Conservation (phyloP, 2,113 vertebrate genomes). For the Ceyx margarethae region DNA sequence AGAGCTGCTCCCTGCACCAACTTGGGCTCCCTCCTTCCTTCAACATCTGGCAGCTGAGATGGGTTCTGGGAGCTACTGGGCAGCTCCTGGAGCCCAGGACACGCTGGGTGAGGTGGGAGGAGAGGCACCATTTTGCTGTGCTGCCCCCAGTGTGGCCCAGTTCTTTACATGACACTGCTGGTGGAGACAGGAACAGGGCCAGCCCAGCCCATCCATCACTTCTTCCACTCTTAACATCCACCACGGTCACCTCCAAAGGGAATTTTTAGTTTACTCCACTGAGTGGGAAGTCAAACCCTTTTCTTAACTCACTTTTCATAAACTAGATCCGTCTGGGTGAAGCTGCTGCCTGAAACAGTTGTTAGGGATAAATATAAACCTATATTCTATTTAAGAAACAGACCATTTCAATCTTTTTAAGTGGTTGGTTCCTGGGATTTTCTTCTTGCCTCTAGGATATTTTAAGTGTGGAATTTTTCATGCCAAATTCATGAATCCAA, state of each 20-base stretch:
- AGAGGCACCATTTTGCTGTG: neutral
- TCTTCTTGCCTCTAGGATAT: conserved; percentile 14
- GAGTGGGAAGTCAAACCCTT: conserved; percentile 14
- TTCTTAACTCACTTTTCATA: conserved; percentile 2
- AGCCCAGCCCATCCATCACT: neutral
- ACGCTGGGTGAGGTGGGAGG: neutral
- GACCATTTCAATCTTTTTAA: neutral
- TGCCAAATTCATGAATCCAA: neutral
- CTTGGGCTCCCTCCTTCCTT: neutral
- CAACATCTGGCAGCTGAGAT: neutral
- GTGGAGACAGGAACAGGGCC: neutral
- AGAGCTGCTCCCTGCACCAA: neutral
- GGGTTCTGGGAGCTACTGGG: neutral
- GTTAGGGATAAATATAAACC: neutral
- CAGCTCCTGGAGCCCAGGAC: neutral
- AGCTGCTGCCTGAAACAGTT: neutral
- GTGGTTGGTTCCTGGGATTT: conserved; percentile 14
- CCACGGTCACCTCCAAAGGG: neutral
- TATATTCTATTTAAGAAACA: neutral
- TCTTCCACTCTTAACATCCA: neutral
- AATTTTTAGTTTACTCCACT: neutral
- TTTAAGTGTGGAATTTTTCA: conserved; percentile 24
- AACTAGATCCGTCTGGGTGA: neutral
- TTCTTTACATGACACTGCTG: neutral
- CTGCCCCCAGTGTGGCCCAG: neutral